Conservation (phyloP, 1,140 invertebrate species). For the Trachymyrmex septentrionalis region DNA sequence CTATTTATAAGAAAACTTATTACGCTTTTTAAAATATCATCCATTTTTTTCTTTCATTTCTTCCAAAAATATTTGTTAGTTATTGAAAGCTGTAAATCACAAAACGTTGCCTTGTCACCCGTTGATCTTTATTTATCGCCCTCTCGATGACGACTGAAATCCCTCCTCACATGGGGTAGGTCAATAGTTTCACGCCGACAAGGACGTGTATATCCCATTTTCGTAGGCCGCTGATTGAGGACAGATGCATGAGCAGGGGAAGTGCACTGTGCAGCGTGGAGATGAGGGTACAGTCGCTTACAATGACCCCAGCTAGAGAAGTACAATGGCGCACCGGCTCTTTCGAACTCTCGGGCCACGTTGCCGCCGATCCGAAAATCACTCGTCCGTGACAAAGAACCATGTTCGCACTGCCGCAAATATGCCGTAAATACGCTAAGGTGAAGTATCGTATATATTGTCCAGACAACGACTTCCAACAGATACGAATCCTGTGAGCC, state of each 20-base stretch:
- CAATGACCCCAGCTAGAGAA: constrained; percentile 78
- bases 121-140: constrained; percentile 24
- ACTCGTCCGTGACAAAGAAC: constrained; percentile 83
- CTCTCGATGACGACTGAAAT: constrained; percentile 9
- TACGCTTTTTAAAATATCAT: constrained; percentile 24
- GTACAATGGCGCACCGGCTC: constrained; percentile 83
- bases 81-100: constrained; percentile 48
- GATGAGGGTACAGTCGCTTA: constrained; percentile 83
- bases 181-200: constrained; percentile 81
- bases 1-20: not conserved
- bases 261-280: constrained; percentile 79
- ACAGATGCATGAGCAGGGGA: constrained; percentile 85
- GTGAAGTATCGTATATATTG: constrained; percentile 37
- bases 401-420: constrained; percentile 84
- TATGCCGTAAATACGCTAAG: constrained; percentile 81
- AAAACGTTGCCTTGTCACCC: constrained; percentile 1
- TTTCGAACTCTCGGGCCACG: constrained; percentile 61
- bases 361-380: constrained; percentile 78
- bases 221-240: constrained; percentile 85
- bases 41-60: not conserved
- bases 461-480: not conserved
- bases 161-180: constrained; percentile 28
- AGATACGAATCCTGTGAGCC: not conserved
- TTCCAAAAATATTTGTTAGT: constrained; percentile 52
- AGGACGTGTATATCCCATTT: constrained; percentile 83